Percentiles rank a stretch among this genome's conserved stretches.
These are phyloP conservation scores for Kryptopterus vitreolus DNA, from an alignment of 2,797 vertebrate genomes.

Conservation along the genomic window DNA sequence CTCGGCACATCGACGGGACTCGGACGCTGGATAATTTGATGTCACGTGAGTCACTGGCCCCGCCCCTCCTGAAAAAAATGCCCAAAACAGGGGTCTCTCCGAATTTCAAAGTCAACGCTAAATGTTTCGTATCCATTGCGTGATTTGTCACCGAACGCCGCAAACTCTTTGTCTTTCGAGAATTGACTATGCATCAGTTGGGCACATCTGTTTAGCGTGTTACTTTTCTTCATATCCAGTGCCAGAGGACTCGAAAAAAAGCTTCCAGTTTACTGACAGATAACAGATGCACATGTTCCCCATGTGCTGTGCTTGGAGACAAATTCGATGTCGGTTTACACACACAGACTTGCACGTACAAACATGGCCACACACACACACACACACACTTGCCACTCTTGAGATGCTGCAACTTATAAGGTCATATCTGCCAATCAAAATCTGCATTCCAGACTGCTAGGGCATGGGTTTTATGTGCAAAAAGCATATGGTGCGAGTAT, in stretches of 20 bases:
- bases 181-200: not conserved
- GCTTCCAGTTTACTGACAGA: not conserved
- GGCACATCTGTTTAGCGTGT: not conserved
- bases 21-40: too few species aligned
- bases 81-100: too few species aligned
- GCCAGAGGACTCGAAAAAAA: not conserved
- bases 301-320: not conserved
- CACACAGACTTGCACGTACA: not conserved
- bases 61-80: too few species aligned
- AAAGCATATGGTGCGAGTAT: constrained; percentile 29
- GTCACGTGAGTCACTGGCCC: too few species aligned
- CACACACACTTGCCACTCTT: not conserved
- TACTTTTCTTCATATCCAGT: not conserved
- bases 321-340: not conserved
- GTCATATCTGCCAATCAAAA: constrained; percentile 39
- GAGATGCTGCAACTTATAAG: constrained; percentile 23
- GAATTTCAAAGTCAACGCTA: too few species aligned
- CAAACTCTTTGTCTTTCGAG: too few species aligned
- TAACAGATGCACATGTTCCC: not conserved
- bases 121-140: too few species aligned
- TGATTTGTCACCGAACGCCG: too few species aligned
- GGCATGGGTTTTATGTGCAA: constrained; percentile 15
- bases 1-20: too few species aligned
- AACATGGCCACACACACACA: not conserved
- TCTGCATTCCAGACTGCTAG: constrained; percentile 11